These are phyloP conservation scores for Drosophila austrosaltans DNA, from an alignment of 2,888 invertebrate species.

Conservation along the genomic window DNA sequence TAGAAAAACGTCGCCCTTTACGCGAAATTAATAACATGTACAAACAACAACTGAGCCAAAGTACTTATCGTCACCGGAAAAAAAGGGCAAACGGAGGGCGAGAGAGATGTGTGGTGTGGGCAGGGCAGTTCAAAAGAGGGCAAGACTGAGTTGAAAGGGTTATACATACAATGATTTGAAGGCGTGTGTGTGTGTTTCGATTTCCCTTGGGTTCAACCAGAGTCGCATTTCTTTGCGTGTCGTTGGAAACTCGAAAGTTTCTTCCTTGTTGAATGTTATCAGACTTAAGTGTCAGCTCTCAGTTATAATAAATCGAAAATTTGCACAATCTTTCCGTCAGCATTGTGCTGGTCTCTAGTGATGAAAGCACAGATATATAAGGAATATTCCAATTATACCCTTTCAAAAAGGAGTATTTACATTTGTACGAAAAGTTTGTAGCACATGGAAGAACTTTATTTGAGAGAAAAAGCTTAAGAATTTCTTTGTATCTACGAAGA, in stretches of 20 bases:
- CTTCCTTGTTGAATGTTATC: slow-evolving; percentile 7
- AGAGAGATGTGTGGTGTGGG: slow-evolving; percentile 18
- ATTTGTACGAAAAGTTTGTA: not conserved
- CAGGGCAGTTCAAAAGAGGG: slow-evolving; percentile 12
- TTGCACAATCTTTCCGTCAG: slow-evolving; percentile 10
- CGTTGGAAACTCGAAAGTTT: not conserved
- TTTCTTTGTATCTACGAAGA: not conserved
- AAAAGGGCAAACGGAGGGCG: slow-evolving; percentile 29
- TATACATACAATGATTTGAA: slow-evolving; percentile 1
- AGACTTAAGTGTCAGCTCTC: slow-evolving; percentile 12
- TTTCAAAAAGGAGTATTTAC: not conserved
- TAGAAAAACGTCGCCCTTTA: slow-evolving; percentile 52
- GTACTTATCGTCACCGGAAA: slow-evolving; percentile 57
- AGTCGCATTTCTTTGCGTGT: slow-evolving; percentile 9
- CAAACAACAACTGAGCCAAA: slow-evolving; percentile 69
- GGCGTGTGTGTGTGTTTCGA: slow-evolving; percentile 3
- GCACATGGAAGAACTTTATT: not conserved
- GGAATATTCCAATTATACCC: not conserved
- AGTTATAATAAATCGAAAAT: slow-evolving; percentile 11
- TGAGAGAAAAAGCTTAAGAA: too few species aligned
- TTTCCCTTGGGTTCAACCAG: slow-evolving; percentile 5
- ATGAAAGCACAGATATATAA: not conserved
- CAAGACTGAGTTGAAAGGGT: slow-evolving; percentile 9
- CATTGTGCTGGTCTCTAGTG: not conserved
- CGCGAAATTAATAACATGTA: slow-evolving; percentile 77